These are phyloP conservation scores for Chamaetylas fuelleborni DNA, from an alignment of 2,113 vertebrate genomes.

Conservation along the genomic window DNA sequence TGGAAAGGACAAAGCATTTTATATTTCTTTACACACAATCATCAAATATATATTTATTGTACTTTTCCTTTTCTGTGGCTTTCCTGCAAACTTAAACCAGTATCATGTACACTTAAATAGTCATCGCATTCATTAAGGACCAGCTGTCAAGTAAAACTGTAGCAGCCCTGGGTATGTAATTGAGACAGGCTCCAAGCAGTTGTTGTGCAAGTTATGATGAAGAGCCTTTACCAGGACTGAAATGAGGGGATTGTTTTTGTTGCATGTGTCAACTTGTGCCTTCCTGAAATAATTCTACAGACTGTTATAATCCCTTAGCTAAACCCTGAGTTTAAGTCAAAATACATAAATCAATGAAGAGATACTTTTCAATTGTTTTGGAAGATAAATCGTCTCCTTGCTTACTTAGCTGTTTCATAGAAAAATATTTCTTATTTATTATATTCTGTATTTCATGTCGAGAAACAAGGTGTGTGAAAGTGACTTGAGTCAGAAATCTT, in stretches of 20 bases:
- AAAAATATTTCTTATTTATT: not conserved
- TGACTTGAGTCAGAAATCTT: not conserved
- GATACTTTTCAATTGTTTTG: not conserved
- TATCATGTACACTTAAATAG: not conserved
- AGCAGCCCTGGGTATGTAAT: not conserved
- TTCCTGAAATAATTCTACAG: not conserved
- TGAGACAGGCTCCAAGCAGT: not conserved
- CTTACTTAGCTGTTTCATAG: not conserved
- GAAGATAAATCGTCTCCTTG: not conserved
- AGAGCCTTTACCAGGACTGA: not conserved
- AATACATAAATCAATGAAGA: slow-evolving; percentile 23
- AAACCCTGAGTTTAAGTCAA: not conserved
- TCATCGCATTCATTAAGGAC: not conserved
- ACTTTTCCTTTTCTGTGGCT: not conserved
- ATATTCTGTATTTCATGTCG: not conserved
- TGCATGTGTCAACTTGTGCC: not conserved
- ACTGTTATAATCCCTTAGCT: slow-evolving; percentile 19
- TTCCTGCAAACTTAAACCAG: not conserved
- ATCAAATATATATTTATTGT: not conserved
- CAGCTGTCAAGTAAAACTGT: not conserved
- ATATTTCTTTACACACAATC: not conserved
- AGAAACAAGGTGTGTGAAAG: not conserved
- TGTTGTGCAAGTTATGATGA: not conserved
- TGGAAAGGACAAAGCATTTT: not conserved
- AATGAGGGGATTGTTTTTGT: not conserved